phyloP scores from a whole-genome alignment of 2,797 vertebrate species.

The Hypotaenidia philippensis region DNA sequence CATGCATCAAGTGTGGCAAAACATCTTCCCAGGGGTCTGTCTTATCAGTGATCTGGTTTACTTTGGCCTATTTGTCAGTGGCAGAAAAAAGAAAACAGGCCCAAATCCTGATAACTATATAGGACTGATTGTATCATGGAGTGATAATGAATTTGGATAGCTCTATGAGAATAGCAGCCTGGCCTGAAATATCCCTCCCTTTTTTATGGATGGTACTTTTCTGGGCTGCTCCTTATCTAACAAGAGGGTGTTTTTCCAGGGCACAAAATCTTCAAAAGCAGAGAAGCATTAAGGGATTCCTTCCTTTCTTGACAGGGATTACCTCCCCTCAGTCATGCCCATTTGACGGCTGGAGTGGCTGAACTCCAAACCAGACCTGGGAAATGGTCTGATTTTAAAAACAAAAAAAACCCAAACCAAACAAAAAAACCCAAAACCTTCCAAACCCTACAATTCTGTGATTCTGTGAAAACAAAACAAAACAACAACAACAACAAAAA shows the following conservation, averaged over 20 bases:
- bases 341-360: not conserved
- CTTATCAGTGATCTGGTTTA: constrained; percentile 79
- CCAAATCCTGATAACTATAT: constrained; percentile 60
- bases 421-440: too few relatives aligned
- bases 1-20: constrained; percentile 52
- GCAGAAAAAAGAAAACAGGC: constrained; percentile 80
- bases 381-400: not conserved
- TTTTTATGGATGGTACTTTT: constrained; percentile 12
- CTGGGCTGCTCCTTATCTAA: constrained; percentile 29
- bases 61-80: constrained; percentile 68
- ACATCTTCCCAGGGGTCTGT: constrained; percentile 60
- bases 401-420: too few relatives aligned
- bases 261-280: constrained; percentile 17
- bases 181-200: constrained; percentile 31
- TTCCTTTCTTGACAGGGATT: constrained; percentile 30
- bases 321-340: not conserved
- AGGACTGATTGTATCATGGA: constrained; percentile 54
- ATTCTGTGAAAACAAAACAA: too few relatives aligned
- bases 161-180: constrained; percentile 29
- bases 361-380: not conserved
- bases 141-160: constrained; percentile 62
- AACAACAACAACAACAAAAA: not conserved
- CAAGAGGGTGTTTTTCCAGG: constrained; percentile 34
- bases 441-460: too few relatives aligned
- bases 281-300: constrained; percentile 50